Percentiles rank a stretch among this genome's conserved stretches.
These are phyloP conservation scores for Danaus plexippus DNA, from an alignment of 1,140 invertebrate genomes.

Conservation along the genomic window DNA sequence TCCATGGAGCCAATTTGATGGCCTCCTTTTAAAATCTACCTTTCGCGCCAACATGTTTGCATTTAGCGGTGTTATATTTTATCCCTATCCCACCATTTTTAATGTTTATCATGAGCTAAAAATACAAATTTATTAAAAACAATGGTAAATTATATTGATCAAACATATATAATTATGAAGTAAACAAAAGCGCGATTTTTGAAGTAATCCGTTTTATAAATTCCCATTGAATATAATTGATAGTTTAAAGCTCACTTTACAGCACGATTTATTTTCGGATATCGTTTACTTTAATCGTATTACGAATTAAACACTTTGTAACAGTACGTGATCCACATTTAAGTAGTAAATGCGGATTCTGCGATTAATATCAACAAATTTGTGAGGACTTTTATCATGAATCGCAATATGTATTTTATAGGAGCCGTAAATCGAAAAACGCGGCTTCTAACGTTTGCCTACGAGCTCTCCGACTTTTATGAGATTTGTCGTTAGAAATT, in stretches of 20 bases:
- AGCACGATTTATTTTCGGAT: no score
- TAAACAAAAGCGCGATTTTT: background rate
- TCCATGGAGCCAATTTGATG: slow-evolving; percentile 29
- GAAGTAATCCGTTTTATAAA: no score
- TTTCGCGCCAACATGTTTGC: slow-evolving; percentile 25
- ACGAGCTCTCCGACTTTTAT: slow-evolving; percentile 61
- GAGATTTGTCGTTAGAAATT: slow-evolving; percentile 59
- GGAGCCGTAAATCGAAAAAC: slow-evolving; percentile 62
- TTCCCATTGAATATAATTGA: slow-evolving; percentile 6
- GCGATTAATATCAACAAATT: slow-evolving; percentile 42
- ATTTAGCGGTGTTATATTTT: slow-evolving; percentile 19
- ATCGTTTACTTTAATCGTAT: no score
- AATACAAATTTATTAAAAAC: no score
- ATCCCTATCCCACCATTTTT: slow-evolving; percentile 18
- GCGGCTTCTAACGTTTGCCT: slow-evolving; percentile 67
- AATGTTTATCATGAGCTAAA: slow-evolving; percentile 11
- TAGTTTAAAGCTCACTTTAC: no score
- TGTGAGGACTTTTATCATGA: slow-evolving; percentile 61
- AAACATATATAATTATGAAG: background rate
- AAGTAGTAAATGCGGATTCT: slow-evolving; percentile 31
- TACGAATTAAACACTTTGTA: no score
- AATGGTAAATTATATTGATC: no score
- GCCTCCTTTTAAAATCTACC: slow-evolving; percentile 31
- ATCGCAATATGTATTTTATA: slow-evolving; percentile 72
- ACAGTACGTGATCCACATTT: background rate